Percentiles rank a stretch among this genome's conserved stretches.
Conservation (phyloP, 1,140 invertebrate genomes). For the Plectus sambesii region DNA sequence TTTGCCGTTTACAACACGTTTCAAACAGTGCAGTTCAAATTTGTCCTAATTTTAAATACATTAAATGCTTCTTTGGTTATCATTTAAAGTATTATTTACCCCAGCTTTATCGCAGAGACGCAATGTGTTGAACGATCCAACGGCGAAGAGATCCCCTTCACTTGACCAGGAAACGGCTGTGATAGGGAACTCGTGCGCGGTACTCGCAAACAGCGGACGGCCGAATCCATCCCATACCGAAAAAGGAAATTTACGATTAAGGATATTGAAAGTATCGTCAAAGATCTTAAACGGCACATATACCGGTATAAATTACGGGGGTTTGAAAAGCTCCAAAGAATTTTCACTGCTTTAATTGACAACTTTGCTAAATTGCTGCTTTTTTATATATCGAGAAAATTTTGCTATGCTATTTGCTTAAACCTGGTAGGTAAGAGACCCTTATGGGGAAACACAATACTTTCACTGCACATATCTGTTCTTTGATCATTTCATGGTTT, state of each 20-base stretch:
- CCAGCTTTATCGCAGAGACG: constrained; percentile 83
- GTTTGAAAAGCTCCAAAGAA: no score
- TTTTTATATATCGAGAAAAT: no score
- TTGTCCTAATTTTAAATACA: constrained; percentile 1
- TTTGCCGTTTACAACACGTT: constrained; percentile 2
- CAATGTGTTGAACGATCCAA: constrained; percentile 82
- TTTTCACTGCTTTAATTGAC: no score
- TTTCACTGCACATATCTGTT: no score
- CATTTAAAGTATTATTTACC: constrained; percentile 52
- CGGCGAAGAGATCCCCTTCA: constrained; percentile 75
- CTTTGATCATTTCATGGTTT: no score
- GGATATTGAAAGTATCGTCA: not conserved
- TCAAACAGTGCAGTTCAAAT: constrained; percentile 1
- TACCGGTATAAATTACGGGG: no score
- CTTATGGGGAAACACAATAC: no score
- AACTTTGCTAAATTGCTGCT: no score
- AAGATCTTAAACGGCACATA: no score
- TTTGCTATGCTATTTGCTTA: no score
- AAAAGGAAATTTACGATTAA: constrained; percentile 13
- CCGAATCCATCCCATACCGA: constrained; percentile 79
- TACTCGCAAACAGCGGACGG: constrained; percentile 68
- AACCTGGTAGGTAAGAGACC: no score
- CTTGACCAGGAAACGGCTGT: constrained; percentile 78
- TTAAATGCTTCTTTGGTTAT: constrained; percentile 3
- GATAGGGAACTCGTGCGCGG: constrained; percentile 73